phyloP scores from a whole-genome alignment of 2,113 vertebrate genomes.

The Synodontis membranacea region DNA sequence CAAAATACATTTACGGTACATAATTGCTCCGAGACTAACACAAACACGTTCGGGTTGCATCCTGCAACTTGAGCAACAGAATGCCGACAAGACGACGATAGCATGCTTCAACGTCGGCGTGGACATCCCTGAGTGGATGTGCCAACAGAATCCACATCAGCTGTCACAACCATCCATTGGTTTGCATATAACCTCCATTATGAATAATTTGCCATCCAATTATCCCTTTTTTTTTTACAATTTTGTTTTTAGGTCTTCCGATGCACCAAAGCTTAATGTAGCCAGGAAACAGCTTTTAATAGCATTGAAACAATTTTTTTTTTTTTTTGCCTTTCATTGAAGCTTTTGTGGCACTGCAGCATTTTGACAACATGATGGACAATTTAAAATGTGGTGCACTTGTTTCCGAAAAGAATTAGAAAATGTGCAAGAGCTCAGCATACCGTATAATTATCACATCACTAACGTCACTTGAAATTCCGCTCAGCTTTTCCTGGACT shows the following conservation, averaged over 20 bases:
- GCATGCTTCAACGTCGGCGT: background rate
- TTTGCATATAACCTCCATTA: constrained; percentile 28
- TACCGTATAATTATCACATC: background rate
- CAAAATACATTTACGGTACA: constrained; percentile 4
- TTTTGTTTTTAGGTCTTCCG: background rate
- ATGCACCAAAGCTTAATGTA: background rate
- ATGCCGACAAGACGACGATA: constrained; percentile 6
- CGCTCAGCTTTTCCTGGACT: background rate
- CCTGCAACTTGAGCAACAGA: background rate
- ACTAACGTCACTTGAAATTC: background rate
- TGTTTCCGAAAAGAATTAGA: background rate
- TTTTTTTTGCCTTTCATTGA: background rate
- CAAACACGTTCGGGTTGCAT: constrained; percentile 2
- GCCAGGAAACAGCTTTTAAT: background rate
- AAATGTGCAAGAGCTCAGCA: background rate
- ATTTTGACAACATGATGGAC: background rate
- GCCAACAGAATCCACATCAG: background rate
- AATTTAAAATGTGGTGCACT: background rate
- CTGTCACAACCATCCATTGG: constrained; percentile 13
- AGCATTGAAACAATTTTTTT: background rate
- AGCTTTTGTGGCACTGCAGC: background rate
- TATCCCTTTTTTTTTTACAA: background rate
- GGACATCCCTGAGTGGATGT: constrained; percentile 1
- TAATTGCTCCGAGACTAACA: constrained; percentile 6
- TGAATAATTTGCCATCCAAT: constrained; percentile 37